These are phyloP conservation scores for Bombus affinis DNA, from an alignment of 1,140 invertebrate species.

Conservation along the genomic window DNA sequence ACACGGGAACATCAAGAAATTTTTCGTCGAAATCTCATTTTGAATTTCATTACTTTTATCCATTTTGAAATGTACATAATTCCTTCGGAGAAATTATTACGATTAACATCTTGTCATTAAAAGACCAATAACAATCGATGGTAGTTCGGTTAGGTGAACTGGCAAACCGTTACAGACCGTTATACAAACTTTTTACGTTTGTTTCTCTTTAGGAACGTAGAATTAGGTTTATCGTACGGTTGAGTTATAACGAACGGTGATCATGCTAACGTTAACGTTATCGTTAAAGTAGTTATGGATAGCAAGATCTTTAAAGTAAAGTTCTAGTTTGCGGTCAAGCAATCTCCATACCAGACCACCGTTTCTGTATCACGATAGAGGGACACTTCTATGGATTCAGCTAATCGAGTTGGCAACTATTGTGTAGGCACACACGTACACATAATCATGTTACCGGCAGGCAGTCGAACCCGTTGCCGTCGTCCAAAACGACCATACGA, in stretches of 20 bases:
- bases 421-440: conserved; percentile 48
- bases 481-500: conserved; percentile 20
- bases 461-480: conserved; percentile 34
- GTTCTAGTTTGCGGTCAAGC: conserved; percentile 58
- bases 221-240: conserved; percentile 24
- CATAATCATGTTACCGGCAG: conserved; percentile 57
- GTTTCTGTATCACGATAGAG: conserved; percentile 48
- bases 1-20: neutral
- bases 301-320: conserved; percentile 50
- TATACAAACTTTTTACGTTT: neutral
- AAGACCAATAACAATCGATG: neutral
- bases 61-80: neutral
- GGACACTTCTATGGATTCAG: conserved; percentile 53
- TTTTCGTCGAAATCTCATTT: conserved; percentile 10
- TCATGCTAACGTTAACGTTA: conserved; percentile 4
- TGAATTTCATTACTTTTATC: neutral
- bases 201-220: neutral
- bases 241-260: neutral
- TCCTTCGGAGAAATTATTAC: neutral
- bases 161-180: neutral
- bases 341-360: conserved; percentile 26
- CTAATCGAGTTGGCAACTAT: conserved; percentile 63
- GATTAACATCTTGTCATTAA: neutral
- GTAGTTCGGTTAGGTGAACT: neutral
- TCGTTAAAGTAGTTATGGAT: conserved; percentile 50